These are phyloP conservation scores for Apeira syringaria DNA, from an alignment of 2,888 invertebrate genomes.

Conservation along the genomic window DNA sequence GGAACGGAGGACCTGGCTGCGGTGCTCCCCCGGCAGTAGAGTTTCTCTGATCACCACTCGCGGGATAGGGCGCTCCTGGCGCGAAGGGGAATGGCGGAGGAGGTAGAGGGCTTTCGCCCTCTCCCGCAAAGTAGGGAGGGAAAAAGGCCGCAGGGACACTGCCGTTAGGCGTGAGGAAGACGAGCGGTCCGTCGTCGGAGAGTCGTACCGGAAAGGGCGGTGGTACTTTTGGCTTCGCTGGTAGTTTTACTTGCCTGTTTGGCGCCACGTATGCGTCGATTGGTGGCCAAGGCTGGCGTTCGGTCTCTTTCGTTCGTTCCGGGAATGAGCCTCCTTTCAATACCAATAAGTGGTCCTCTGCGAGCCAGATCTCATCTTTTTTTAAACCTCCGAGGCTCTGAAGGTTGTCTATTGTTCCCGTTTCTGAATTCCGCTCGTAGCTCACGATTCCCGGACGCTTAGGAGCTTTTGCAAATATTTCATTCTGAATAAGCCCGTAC, in stretches of 20 bases:
- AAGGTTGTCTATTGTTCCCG: slow-evolving; percentile 89
- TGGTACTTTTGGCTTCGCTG: slow-evolving; percentile 91
- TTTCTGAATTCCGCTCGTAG: slow-evolving; percentile 91
- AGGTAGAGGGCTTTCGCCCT: slow-evolving; percentile 80
- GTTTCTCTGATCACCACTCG: slow-evolving; percentile 86
- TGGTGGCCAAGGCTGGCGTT: slow-evolving; percentile 87
- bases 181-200: slow-evolving; percentile 92
- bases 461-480: slow-evolving; percentile 88
- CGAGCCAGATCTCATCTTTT: slow-evolving; percentile 94
- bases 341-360: slow-evolving; percentile 93
- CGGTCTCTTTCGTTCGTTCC: slow-evolving; percentile 71
- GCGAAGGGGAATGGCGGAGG: slow-evolving; percentile 84
- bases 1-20: slow-evolving; percentile 85
- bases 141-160: slow-evolving; percentile 88
- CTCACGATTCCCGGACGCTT: slow-evolving; percentile 92
- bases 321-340: slow-evolving; percentile 91
- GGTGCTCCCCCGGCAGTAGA: slow-evolving; percentile 86
- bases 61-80: slow-evolving; percentile 79
- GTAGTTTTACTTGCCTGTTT: slow-evolving; percentile 92
- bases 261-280: slow-evolving; percentile 94
- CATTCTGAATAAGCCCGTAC: slow-evolving; percentile 94
- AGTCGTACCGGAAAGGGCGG: slow-evolving; percentile 97
- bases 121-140: slow-evolving; percentile 87
- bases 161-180: slow-evolving; percentile 92
- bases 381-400: slow-evolving; percentile 92